Conservation (phyloP, 2,888 invertebrate species). For the Drosophila nr. perissopoda region DNA sequence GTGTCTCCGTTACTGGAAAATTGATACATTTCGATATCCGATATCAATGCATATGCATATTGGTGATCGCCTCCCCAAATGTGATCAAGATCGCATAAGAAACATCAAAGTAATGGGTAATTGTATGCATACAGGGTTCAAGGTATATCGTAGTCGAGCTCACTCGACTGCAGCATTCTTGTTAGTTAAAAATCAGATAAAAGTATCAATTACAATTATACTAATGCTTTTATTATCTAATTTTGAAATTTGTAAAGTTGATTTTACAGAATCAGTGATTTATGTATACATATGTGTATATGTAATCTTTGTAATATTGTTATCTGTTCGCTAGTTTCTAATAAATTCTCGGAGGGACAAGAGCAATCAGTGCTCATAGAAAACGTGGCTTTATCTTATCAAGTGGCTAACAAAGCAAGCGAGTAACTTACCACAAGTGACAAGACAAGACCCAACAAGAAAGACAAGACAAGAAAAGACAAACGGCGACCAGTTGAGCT, state of each 20-base stretch:
- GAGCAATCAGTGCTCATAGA: constrained; percentile 38
- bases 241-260: background rate
- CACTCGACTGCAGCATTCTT: too few relatives aligned
- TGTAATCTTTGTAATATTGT: background rate
- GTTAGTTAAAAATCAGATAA: background rate
- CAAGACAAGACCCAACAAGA: constrained; percentile 21
- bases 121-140: too few relatives aligned
- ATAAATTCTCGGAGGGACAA: constrained; percentile 36
- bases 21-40: too few relatives aligned
- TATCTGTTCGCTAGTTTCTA: constrained; percentile 17
- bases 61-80: too few relatives aligned
- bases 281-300: background rate
- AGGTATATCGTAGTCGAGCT: too few relatives aligned
- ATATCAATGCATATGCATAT: too few relatives aligned
- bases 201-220: background rate
- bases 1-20: too few relatives aligned
- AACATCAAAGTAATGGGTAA: too few relatives aligned
- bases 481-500: constrained; percentile 61
- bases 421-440: constrained; percentile 51
- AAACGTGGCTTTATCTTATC: constrained; percentile 70
- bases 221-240: background rate
- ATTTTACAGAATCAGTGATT: background rate
- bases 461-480: constrained; percentile 38
- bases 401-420: constrained; percentile 53
- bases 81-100: too few relatives aligned